A percentile compares a stretch with the other conserved stretches of the same genome.
phyloP scores from a whole-genome alignment of 2,113 vertebrate species.

The Aplodontia rufa region DNA sequence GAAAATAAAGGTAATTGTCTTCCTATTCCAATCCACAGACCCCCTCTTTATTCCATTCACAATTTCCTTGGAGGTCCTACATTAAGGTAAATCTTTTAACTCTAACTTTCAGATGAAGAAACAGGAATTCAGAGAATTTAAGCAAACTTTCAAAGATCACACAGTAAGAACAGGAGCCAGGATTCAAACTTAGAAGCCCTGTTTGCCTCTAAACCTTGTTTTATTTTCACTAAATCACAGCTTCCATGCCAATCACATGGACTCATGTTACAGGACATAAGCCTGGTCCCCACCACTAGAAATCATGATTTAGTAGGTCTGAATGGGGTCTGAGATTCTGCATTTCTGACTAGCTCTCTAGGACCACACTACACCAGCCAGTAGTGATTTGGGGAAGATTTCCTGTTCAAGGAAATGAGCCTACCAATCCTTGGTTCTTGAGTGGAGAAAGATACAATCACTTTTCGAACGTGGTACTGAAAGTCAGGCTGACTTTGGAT shows the following conservation, averaged over 20 bases:
- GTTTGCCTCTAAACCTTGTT: background rate
- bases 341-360: background rate
- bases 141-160: background rate
- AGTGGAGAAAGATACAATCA: background rate
- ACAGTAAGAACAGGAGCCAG: background rate
- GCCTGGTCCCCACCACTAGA: background rate
- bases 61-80: background rate
- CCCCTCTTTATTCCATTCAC: background rate
- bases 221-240: background rate
- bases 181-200: background rate
- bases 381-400: background rate
- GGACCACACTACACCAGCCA: background rate
- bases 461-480: background rate
- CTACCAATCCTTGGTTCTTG: background rate
- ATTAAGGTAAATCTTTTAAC: background rate
- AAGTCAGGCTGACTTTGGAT: background rate
- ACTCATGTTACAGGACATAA: background rate
- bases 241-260: background rate
- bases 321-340: background rate
- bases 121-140: background rate
- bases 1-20: background rate
- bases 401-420: background rate
- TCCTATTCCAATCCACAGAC: background rate
- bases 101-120: slow-evolving; percentile 33
- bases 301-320: background rate